Base-by-base conservation (phyloP, 2,888 invertebrate genomes). In the Acleris holmiana region DNA sequence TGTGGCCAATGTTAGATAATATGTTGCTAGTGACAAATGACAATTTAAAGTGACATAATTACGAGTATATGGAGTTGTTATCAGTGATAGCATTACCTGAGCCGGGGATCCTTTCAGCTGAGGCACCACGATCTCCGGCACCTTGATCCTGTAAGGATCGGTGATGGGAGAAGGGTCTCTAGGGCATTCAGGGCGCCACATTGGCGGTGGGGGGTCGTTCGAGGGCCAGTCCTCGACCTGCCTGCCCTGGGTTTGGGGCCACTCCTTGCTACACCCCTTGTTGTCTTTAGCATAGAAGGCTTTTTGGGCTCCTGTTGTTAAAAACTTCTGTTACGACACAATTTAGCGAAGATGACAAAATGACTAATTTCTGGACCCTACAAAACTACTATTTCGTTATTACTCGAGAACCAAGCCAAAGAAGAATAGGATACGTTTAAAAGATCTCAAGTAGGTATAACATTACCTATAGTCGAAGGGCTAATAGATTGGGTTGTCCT, bases 91-190 rank as follows among this genome's bases (percentile, higher is more conserved):
- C 53, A 63, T 59, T 83, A 91, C 91, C 91, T 89, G 91, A 15
- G 83, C 91, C 64, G 86, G 85, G 61, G 83, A 82, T 0, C 84
- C 78, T 0, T 91, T 89, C 6, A 91, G 68, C 0, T 91, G 88
- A 0, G 90, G 90, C 6, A 91, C 90, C 6, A 79, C 82, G 0
- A 88, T 73, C 15, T 91, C 85, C 0, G 91, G 89, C 1, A 87
- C 83, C 71, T 86, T 89, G 49, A 91, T 91, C 68, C 85, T 82
- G 69, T 91, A 91, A 0, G 90, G 91, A 68, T 91, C 91, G 75
- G 86, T 89, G 6, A 80, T 74, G 0, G 91, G 89, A 68, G 88
- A 88, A 0, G 85, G 80, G 0, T 83, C 85, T 0, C 65, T 66
- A 2, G 85, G 82, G 59, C 88, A 90, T 35, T 84, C 79, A 50